phyloP scores from a whole-genome alignment of 1,140 invertebrate genomes.

The Diorhabda sublineata region DNA sequence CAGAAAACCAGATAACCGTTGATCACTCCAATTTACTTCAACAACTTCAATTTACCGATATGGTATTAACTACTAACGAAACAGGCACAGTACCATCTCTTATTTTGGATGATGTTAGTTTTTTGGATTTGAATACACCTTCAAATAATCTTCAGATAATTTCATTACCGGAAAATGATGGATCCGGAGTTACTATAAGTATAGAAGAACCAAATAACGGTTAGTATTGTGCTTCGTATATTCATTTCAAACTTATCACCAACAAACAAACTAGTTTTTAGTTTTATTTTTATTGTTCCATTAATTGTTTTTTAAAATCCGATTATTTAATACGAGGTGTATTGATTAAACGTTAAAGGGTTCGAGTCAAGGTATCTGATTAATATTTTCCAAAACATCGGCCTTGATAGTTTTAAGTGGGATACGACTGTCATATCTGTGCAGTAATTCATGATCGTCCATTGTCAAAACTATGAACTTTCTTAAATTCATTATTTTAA shows the following conservation, averaged over 20 bases:
- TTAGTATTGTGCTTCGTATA: not conserved
- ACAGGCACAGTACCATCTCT: not conserved
- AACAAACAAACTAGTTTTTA: no score
- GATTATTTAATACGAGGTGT: no score
- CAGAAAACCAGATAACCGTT: slow-evolving; percentile 7
- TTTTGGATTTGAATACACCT: slow-evolving; percentile 7
- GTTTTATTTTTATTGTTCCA: no score
- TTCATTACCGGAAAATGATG: slow-evolving; percentile 2
- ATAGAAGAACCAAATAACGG: not conserved
- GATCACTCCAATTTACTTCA: slow-evolving; percentile 9
- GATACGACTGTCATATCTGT: no score
- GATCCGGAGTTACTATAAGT: not conserved
- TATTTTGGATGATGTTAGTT: slow-evolving; percentile 13
- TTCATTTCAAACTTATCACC: not conserved
- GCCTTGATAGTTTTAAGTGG: no score
- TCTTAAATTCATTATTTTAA: no score
- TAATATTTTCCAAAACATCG: no score
- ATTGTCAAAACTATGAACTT: no score
- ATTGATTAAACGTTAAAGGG: no score
- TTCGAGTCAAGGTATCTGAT: no score
- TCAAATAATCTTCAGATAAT: slow-evolving; percentile 6
- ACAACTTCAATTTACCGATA: slow-evolving; percentile 10
- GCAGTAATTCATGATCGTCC: no score
- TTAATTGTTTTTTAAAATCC: no score
- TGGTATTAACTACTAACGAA: slow-evolving; percentile 12